phyloP scores from a whole-genome alignment of 1,140 invertebrate species.

The Ctenoplectra terminalis region DNA sequence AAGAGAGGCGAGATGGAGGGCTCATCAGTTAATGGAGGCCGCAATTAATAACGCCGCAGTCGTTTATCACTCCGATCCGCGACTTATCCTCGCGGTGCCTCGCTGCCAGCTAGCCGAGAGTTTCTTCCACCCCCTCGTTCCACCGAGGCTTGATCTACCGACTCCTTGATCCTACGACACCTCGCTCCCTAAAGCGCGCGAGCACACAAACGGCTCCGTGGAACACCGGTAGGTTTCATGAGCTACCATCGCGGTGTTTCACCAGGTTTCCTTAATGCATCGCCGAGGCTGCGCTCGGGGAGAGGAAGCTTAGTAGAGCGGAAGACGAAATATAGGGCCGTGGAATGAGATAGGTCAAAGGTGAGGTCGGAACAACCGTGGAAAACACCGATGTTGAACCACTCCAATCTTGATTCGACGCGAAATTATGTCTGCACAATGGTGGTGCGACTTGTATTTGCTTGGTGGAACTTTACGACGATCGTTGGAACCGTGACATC shows the following conservation, averaged over 20 bases:
- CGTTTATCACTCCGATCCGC: slow-evolving; percentile 77
- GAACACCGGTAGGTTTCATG: slow-evolving; percentile 7
- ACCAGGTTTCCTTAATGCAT: slow-evolving; percentile 57
- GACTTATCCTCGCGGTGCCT: slow-evolving; percentile 70
- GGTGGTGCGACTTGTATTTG: not conserved
- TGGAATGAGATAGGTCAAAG: slow-evolving; percentile 21
- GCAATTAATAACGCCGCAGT: slow-evolving; percentile 76
- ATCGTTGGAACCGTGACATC: not conserved
- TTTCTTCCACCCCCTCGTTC: slow-evolving; percentile 54
- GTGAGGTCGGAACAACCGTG: not conserved
- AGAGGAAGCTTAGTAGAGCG: slow-evolving; percentile 40
- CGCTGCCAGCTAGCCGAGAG: slow-evolving; percentile 54
- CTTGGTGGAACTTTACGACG: not conserved
- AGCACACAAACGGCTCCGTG: slow-evolving; percentile 1
- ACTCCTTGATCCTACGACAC: slow-evolving; percentile 54
- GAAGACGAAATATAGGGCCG: slow-evolving; percentile 32
- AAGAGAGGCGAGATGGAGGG: slow-evolving; percentile 56
- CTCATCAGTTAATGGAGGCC: slow-evolving; percentile 76
- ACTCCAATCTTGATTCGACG: slow-evolving; percentile 5
- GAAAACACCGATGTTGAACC: slow-evolving; percentile 14
- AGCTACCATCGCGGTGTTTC: not conserved
- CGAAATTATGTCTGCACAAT: not conserved
- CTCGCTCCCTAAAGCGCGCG: slow-evolving; percentile 29
- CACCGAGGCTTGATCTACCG: slow-evolving; percentile 47
- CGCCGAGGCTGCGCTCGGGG: slow-evolving; percentile 18